Percentiles rank a stretch among this genome's conserved stretches.
phyloP scores from a whole-genome alignment of 2,888 invertebrate species.

The Camponotus fellah region DNA sequence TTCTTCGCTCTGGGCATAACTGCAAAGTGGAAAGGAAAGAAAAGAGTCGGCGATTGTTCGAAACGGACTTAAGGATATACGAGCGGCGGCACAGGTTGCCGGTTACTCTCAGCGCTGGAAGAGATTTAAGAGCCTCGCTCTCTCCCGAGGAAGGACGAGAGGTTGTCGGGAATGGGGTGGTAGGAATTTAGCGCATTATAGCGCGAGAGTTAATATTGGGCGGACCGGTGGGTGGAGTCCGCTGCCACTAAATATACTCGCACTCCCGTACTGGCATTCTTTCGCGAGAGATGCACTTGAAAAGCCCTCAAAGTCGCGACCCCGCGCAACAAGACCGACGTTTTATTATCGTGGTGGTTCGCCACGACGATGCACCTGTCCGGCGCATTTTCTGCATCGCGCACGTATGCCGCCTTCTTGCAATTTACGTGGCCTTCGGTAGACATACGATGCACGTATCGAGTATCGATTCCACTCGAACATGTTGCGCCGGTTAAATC shows the following conservation, averaged over 20 bases:
- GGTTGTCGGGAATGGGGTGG: conserved; percentile 78
- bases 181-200: conserved; percentile 84
- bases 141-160: conserved; percentile 71
- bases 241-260: conserved; percentile 80
- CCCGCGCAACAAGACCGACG: conserved; percentile 65
- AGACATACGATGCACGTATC: conserved; percentile 53
- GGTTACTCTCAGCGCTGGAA: conserved; percentile 70
- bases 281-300: conserved; percentile 67
- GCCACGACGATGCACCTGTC: conserved; percentile 41
- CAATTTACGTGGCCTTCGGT: conserved; percentile 53
- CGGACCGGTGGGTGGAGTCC: conserved; percentile 82
- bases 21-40: conserved; percentile 62
- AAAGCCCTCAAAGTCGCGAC: conserved; percentile 67
- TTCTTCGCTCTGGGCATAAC: conserved; percentile 62
- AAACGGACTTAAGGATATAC: conserved; percentile 76
- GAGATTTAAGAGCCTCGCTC: conserved; percentile 78
- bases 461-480: conserved; percentile 45
- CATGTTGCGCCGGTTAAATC: conserved; percentile 54
- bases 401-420: conserved; percentile 31
- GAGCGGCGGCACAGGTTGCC: conserved; percentile 77
- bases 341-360: conserved; percentile 62
- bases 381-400: conserved; percentile 28
- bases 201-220: conserved; percentile 83
- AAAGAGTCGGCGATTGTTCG: conserved; percentile 72
- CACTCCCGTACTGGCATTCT: conserved; percentile 61